Conservation (phyloP, 2,113 vertebrate species). For the Mesembrinibis cayennensis region DNA sequence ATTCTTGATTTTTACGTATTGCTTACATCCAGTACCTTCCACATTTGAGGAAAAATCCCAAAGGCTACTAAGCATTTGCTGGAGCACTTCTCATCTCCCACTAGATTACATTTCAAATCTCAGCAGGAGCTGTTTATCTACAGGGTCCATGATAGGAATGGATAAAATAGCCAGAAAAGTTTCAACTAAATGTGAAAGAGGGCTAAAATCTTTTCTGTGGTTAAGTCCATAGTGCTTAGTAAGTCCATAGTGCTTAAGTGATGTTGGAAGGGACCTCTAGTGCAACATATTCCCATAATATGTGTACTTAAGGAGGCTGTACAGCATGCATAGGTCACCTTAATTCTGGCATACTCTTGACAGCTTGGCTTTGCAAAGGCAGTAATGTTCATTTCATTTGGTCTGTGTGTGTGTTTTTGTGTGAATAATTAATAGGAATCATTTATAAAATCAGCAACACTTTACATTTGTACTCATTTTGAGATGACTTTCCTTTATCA, state of each 20-base stretch:
- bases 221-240: too few relatives aligned
- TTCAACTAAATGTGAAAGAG: neutral
- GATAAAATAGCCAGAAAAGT: neutral
- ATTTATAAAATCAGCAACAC: neutral
- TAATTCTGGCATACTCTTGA: neutral
- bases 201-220: neutral
- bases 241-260: too few relatives aligned
- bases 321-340: neutral
- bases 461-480: neutral
- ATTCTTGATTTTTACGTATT: neutral
- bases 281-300: neutral
- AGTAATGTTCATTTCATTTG: neutral
- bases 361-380: neutral
- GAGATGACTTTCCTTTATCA: neutral
- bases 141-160: neutral
- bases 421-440: neutral
- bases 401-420: neutral
- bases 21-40: neutral
- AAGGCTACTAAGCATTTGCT: neutral
- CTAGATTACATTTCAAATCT: neutral
- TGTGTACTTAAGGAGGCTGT: accelerated
- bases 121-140: neutral
- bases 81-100: neutral
- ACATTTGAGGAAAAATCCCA: neutral
- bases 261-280: too few relatives aligned